Evolutionary conservation across 2,888 invertebrate genomes (phyloP).

Genomic region (Dastarcus helophoroides): DNA sequence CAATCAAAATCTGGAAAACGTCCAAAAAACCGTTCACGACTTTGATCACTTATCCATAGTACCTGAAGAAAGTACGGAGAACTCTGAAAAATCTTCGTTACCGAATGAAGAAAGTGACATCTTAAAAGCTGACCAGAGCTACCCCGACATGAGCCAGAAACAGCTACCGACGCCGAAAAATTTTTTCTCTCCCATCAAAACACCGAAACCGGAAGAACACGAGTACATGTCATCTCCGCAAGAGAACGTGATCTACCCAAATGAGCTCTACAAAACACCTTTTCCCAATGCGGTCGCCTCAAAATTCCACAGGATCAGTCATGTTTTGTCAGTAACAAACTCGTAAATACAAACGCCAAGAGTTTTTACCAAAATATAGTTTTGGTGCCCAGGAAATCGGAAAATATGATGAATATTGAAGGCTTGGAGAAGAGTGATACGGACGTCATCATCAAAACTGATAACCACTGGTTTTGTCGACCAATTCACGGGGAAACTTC

Average conservation of each 20-base stretch:
- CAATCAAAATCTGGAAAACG: constrained; percentile 36
- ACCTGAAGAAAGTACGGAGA: constrained; percentile 54
- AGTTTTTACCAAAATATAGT: constrained; percentile 24
- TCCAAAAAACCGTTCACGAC: constrained; percentile 41
- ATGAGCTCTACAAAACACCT: constrained; percentile 11
- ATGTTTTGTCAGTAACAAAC: constrained; percentile 11
- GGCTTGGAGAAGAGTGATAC: constrained; percentile 27
- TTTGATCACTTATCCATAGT: constrained; percentile 69
- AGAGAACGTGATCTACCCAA: constrained; percentile 9
- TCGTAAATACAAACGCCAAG: constrained; percentile 20
- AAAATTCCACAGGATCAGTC: neutral
- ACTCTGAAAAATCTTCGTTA: constrained; percentile 30
- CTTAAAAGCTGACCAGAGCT: constrained; percentile 35
- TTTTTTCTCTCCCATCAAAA: constrained; percentile 25
- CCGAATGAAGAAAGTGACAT: constrained; percentile 25
- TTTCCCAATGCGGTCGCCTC: neutral
- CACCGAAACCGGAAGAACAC: constrained; percentile 13
- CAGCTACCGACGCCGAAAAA: constrained; percentile 17
- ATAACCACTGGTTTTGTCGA: no score
- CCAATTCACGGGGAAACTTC: no score
- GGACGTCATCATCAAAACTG: constrained; percentile 34
- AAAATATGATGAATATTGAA: constrained; percentile 13
- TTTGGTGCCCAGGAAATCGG: constrained; percentile 18
- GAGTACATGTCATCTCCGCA: neutral
- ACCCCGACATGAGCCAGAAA: constrained; percentile 24